Evolutionary conservation across 2,113 vertebrate genomes (phyloP), one percentile per base, ranked within the genome.

Genomic region (Alouatta palliata): DNA sequence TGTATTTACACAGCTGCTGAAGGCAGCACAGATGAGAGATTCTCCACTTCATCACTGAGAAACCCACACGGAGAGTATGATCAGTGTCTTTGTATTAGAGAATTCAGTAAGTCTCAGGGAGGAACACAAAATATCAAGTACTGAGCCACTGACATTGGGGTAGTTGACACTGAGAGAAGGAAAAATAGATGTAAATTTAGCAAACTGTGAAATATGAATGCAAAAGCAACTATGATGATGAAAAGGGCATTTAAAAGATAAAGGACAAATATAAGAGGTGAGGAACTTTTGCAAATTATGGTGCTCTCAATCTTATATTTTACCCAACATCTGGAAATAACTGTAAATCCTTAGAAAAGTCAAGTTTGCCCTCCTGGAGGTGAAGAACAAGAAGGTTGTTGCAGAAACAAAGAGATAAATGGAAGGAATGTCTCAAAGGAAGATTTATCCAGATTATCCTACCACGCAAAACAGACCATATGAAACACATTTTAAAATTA

Each of bases 1-100:
- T 97, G 94, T 96, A 94, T 98, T 97, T 97, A 97, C 94, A 96
- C 97, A 98, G 97, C 97, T 98, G 97, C 84, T 54, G 76, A 68
- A 73, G 90, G 64, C 83, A 96, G 95, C 61, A 14, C 61, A 81
- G 70, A 95, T 30, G 58, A 95, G 77, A 49, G 95, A 87, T 49
- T 91, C 97, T 91, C 49, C 13, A 56, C 66, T 40, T 71, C 73
- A 90, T 54, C 90, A 81, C 75, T 8, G 27, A 96, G 91, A 95
- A 96, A 84, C 35, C 70, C 87, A 71, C 88, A 95, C 75, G 16
- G 21, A 94, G 76, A 92, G 56, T 68, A 71, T 32, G 17, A 56
- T 83, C 94, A 85, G 5, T 10, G 43, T 35, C 94, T 93, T 89
- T 32, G 1, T 54, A 43, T 40, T 17, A 52, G 37, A 84, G 45